Percentiles rank a stretch among this genome's conserved stretches.
phyloP scores from a whole-genome alignment of 2,888 invertebrate genomes.

The Drosophila neutralis region DNA sequence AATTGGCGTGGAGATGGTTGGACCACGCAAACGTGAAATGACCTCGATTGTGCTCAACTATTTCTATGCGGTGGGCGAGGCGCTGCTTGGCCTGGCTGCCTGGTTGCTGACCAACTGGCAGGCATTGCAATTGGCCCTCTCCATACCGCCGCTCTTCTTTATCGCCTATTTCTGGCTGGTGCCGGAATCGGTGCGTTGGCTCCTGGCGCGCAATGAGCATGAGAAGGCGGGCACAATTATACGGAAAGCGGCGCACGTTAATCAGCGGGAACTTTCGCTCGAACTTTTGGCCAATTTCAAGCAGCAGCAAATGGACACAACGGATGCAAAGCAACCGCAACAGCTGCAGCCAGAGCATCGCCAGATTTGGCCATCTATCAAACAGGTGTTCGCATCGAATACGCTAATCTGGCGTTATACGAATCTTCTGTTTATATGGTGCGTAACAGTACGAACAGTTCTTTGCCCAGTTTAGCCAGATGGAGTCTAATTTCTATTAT shows the following conservation, averaged over 20 bases:
- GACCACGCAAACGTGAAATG: slow-evolving; percentile 87
- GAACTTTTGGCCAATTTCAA: slow-evolving; percentile 85
- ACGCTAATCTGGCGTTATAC: slow-evolving; percentile 85
- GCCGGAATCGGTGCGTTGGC: slow-evolving; percentile 89
- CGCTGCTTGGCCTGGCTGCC: slow-evolving; percentile 87
- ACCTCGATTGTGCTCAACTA: slow-evolving; percentile 88
- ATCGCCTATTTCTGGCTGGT: slow-evolving; percentile 87
- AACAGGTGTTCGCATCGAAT: slow-evolving; percentile 85
- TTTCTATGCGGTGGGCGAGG: slow-evolving; percentile 88
- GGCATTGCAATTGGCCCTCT: slow-evolving; percentile 86
- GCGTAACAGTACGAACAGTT: slow-evolving; percentile 19
- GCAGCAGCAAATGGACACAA: slow-evolving; percentile 56
- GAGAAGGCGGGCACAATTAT: slow-evolving; percentile 86
- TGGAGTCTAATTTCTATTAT: background rate
- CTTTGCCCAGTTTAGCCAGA: background rate
- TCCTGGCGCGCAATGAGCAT: slow-evolving; percentile 86
- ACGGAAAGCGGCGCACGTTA: slow-evolving; percentile 86
- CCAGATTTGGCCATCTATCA: slow-evolving; percentile 84
- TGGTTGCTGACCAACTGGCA: slow-evolving; percentile 88
- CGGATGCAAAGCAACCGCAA: slow-evolving; percentile 19
- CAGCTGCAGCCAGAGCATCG: slow-evolving; percentile 44
- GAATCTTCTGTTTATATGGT: slow-evolving; percentile 86
- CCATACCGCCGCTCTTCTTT: slow-evolving; percentile 87
- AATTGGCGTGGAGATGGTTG: slow-evolving; percentile 88
- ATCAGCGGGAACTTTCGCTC: slow-evolving; percentile 85